Base-by-base conservation (phyloP, 1,140 invertebrate genomes). In the Danaus plexippus region DNA sequence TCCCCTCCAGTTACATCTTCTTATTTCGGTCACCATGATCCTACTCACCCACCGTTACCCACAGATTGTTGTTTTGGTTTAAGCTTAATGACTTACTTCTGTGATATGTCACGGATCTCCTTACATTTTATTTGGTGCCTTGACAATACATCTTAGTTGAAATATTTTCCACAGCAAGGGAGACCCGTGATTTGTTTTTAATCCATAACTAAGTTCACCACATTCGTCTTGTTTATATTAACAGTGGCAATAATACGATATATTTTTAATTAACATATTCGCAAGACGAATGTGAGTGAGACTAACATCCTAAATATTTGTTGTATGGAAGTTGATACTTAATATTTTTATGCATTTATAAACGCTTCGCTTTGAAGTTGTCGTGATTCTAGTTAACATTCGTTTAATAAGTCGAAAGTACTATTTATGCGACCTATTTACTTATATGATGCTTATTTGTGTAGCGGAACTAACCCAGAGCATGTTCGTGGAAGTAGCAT, bases 21-120 rank as follows among this genome's bases (percentile, higher is more conserved):
- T 91, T 67, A 88, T 91, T 66, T 91, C 90, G 13, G 86, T 90
- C 59, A 90, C 90, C 50, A 87, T 91, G 82, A 87, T 91, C 72
- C 82, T 91, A 43, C 87, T 91, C 63, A 90, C 89, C 51, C 90
- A 90, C 77, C 88, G 88, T 72, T 90, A 89, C 71, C 89, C 89
- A 49, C 89, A 90, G 55, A 85, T 84, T 61, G 85, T 87, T 64
- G 80, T 87, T 86, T 84, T 88, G 73, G 81, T 88, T 85, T 88
- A 78, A 80, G 75, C 74, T 82, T 77, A 44, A 46, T 61, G 50
- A 59, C 59, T 75, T 64, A 52, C 63, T 73, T 67, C 66, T 77
- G 70, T 74, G 62, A 72, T 80, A 71, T 52, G 18, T 61, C 61
- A 56, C 69, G 73, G 71, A 61, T 74, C 70, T 75, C 71, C 64